Evolutionary conservation across 2,797 vertebrate species (phyloP).

Genomic region (Oceanodroma leucorhoa): DNA sequence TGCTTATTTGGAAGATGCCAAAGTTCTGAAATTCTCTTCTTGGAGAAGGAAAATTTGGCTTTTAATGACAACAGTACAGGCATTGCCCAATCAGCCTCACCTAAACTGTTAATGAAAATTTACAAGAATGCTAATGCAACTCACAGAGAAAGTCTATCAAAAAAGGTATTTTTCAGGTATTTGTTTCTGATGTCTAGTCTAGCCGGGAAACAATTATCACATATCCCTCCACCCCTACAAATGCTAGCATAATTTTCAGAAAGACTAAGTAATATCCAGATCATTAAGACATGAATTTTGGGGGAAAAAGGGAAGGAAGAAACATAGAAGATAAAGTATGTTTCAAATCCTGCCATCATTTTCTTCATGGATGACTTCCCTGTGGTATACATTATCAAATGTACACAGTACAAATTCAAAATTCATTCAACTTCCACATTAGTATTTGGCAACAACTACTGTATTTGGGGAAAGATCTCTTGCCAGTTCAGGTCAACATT

Average conservation of each 20-base stretch:
- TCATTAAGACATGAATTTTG: not conserved
- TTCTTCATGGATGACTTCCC: not conserved
- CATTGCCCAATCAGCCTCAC: not conserved
- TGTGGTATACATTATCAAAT: not conserved
- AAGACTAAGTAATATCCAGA: not conserved
- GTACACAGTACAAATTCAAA: not conserved
- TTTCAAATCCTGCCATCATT: not conserved
- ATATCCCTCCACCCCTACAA: not conserved
- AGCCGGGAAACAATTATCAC: not conserved
- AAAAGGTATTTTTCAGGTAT: not conserved
- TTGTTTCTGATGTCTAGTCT: not conserved
- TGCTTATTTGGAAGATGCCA: not conserved
- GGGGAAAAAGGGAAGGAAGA: not conserved
- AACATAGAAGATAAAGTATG: accelerated
- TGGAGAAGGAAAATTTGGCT: not conserved
- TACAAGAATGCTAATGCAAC: not conserved
- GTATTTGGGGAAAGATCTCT: not conserved
- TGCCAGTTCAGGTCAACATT: not conserved
- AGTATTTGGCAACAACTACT: not conserved
- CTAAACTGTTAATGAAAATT: not conserved
- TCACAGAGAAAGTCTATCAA: not conserved
- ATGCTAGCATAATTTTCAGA: not conserved
- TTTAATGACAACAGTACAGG: not conserved
- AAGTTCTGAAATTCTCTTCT: not conserved
- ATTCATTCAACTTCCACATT: not conserved